These are phyloP conservation scores for Pogoniulus pusillus DNA, from an alignment of 2,797 vertebrate species.

Conservation along the genomic window DNA sequence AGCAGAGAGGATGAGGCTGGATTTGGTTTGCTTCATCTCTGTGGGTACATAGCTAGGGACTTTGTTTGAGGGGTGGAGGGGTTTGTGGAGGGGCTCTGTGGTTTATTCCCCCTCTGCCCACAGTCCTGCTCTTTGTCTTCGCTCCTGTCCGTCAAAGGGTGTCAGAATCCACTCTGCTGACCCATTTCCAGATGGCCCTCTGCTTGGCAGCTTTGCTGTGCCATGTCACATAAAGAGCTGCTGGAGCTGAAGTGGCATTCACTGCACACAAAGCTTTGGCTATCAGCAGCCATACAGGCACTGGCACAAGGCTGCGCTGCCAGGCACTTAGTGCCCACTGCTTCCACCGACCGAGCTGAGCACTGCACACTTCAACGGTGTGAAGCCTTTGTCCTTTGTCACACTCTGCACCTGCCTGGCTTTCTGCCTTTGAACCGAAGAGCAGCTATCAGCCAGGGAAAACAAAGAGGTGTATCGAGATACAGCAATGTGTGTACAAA, in stretches of 20 bases:
- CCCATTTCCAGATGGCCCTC: constrained; percentile 68
- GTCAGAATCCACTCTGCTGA: constrained; percentile 57
- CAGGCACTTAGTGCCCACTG: constrained; percentile 40
- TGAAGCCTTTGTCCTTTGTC: not conserved
- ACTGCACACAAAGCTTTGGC: constrained; percentile 55
- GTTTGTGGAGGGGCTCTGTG: too few relatives aligned
- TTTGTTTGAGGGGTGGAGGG: not conserved
- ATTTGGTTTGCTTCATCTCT: not conserved
- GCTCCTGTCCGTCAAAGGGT: constrained; percentile 27
- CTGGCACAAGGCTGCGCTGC: constrained; percentile 1
- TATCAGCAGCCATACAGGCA: constrained; percentile 41
- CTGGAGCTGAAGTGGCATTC: constrained; percentile 71
- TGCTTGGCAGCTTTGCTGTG: constrained; percentile 69
- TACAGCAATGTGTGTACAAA: too few relatives aligned
- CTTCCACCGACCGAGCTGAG: constrained; percentile 9
- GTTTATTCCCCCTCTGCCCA: not conserved
- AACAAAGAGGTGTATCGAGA: too few relatives aligned
- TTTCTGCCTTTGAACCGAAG: not conserved
- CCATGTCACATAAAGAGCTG: constrained; percentile 67
- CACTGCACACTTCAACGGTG: constrained; percentile 24
- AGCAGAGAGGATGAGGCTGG: not conserved
- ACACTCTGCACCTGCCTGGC: not conserved
- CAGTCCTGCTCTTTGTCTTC: not conserved
- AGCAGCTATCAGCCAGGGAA: not conserved
- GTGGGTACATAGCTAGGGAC: not conserved